Base-by-base conservation (phyloP, 1,140 invertebrate genomes). In the Diprion similis region DNA sequence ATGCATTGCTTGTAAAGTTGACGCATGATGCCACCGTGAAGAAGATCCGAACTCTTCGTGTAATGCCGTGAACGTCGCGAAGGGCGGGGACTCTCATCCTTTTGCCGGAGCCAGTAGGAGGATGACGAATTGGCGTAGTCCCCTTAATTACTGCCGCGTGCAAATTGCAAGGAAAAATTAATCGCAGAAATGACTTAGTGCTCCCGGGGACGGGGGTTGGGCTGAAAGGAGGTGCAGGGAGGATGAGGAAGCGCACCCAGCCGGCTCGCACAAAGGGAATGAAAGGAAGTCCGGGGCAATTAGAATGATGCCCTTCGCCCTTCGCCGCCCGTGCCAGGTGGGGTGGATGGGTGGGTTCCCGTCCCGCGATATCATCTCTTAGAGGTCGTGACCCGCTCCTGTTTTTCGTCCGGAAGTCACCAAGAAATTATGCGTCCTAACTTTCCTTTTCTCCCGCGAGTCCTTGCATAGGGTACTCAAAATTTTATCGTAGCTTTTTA, bases 161-260 rank as follows among this genome's bases (percentile, higher is more conserved):
- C 87, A 88, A 88, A 89, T 88, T 89, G 87, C 86, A 88, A 88
- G 87, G 86, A 88, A 89, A 89, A 89, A 89, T 89, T 89, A 89
- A 89, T 89, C 87, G 87, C 85, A 88, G 86, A 89, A 89, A 89
- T 89, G 87, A 89, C 87, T 87, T 89, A 88, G 86, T 87, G 85
- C 82, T 80, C 78, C 79, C 76, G 80, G 75, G 65, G 68, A 73
- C 70, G 46, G 72, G 71, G 17, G 74, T 70, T 68, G 72, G 76
- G 70, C 70, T 75, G 48, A 66, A 64, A 72, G 73, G 73, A 75
- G 72, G 69, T 15, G 46, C 77, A 82, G 80, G 76, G 17, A 80
- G 82, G 81, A 82, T 71, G 82, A 84, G 83, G 83, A 84, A 83
- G 78, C 78, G 78, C 81, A 81, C 78, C 82, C 80, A 76, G 77